phyloP scores from a whole-genome alignment of 2,888 invertebrate species.

The Arctia plantaginis region DNA sequence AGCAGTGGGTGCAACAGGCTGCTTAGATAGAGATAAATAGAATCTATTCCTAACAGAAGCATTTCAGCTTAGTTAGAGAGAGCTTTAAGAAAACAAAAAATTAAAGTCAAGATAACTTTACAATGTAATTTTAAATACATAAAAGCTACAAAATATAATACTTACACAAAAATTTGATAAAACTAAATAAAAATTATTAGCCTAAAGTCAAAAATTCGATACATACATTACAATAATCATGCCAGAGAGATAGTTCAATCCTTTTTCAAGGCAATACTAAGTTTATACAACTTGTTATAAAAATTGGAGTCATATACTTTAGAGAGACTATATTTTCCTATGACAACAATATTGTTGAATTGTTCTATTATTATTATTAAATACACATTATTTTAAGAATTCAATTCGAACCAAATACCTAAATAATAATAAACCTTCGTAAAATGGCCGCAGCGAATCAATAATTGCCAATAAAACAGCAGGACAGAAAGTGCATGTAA shows the following conservation, averaged over 20 bases:
- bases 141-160: slow-evolving; percentile 64
- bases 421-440: too few species aligned
- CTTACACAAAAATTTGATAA: slow-evolving; percentile 59
- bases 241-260: slow-evolving; percentile 47
- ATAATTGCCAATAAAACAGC: not conserved
- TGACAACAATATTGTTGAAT: slow-evolving; percentile 6
- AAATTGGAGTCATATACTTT: slow-evolving; percentile 3
- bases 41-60: not conserved
- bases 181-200: slow-evolving; percentile 48
- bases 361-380: slow-evolving; percentile 6
- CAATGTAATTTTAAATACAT: slow-evolving; percentile 69
- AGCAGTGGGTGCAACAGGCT: too few species aligned
- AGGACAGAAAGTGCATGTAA: not conserved
- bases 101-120: slow-evolving; percentile 63
- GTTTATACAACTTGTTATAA: slow-evolving; percentile 1
- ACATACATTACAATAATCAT: slow-evolving; percentile 34
- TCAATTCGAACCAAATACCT: not conserved
- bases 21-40: too few species aligned
- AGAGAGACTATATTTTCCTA: slow-evolving; percentile 10
- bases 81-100: not conserved
- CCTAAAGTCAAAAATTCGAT: slow-evolving; percentile 40
- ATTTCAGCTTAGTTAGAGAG: not conserved
- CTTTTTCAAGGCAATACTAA: slow-evolving; percentile 9
- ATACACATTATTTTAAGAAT: not conserved
- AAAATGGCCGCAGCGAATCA: slow-evolving; percentile 1